Percentiles rank a stretch among this genome's conserved stretches.
Evolutionary conservation across 1,140 invertebrate species (phyloP).

Genomic region (Nixonia krombeini): DNA sequence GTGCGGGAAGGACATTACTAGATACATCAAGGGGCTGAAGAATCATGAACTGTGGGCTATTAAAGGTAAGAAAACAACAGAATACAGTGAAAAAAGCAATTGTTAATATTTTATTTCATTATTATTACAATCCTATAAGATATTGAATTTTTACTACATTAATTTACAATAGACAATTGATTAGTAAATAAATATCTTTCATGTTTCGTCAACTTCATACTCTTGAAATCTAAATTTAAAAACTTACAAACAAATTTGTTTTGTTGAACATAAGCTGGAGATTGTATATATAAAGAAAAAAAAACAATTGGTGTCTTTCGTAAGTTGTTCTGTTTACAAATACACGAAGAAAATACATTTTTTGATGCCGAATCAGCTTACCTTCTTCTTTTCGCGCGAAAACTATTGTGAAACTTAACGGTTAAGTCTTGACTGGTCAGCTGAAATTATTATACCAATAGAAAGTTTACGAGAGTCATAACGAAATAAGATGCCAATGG

Average conservation of each 20-base stretch:
- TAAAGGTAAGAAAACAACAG: constrained; percentile 80
- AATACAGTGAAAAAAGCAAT: too few relatives aligned
- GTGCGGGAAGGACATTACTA: constrained; percentile 76
- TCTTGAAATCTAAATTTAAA: too few relatives aligned
- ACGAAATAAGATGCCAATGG: constrained; percentile 34
- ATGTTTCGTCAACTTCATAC: too few relatives aligned
- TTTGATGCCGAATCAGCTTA: constrained; percentile 10
- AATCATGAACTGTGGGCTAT: constrained; percentile 79
- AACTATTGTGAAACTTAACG: constrained; percentile 39
- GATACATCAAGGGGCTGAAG: constrained; percentile 76
- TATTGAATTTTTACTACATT: too few relatives aligned
- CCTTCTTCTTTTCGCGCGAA: background rate
- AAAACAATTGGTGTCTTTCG: constrained; percentile 5
- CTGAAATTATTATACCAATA: constrained; percentile 56
- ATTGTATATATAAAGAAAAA: too few relatives aligned
- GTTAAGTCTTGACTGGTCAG: constrained; percentile 18
- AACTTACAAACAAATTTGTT: too few relatives aligned
- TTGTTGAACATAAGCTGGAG: too few relatives aligned
- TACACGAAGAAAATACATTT: constrained; percentile 30
- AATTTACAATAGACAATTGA: too few relatives aligned
- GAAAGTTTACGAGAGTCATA: constrained; percentile 55
- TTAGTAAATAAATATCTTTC: too few relatives aligned
- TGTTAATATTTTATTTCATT: too few relatives aligned
- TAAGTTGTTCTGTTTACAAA: constrained; percentile 23
- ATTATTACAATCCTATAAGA: too few relatives aligned